Evolutionary conservation across 1,140 invertebrate genomes (phyloP).

Genomic region (Zaprionus ghesquierei): DNA sequence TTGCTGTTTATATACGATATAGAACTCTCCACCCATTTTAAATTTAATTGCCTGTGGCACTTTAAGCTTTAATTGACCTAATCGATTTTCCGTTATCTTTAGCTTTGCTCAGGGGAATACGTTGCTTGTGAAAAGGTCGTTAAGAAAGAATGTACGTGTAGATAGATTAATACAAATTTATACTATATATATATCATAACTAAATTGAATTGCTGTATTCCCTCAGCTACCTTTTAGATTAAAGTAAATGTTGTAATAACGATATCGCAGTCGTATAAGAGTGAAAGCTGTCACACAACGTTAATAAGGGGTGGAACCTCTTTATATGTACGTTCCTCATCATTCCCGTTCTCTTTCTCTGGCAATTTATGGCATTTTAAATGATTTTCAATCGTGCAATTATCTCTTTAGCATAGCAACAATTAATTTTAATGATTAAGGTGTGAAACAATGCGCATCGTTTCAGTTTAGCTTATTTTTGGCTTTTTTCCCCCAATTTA

Average conservation of each 20-base stretch:
- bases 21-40: background rate
- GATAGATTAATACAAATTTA: background rate
- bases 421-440: background rate
- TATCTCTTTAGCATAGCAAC: background rate
- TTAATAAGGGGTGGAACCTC: background rate
- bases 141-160: background rate
- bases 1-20: no score
- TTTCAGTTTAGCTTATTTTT: background rate
- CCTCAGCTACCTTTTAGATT: slow-evolving; percentile 20
- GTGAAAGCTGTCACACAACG: background rate
- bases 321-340: background rate
- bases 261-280: background rate
- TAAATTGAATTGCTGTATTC: background rate
- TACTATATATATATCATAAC: background rate
- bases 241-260: background rate
- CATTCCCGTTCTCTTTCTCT: background rate
- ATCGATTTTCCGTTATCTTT: slow-evolving; percentile 27
- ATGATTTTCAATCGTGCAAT: background rate
- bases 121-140: slow-evolving; percentile 6
- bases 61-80: slow-evolving; percentile 23
- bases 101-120: background rate
- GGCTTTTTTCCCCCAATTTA: background rate
- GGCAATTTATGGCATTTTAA: background rate
- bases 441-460: slow-evolving; percentile 3
- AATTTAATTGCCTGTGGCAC: background rate